Base-by-base conservation (phyloP, 2,888 invertebrate genomes). In the Tenthredo distinguenda region DNA sequence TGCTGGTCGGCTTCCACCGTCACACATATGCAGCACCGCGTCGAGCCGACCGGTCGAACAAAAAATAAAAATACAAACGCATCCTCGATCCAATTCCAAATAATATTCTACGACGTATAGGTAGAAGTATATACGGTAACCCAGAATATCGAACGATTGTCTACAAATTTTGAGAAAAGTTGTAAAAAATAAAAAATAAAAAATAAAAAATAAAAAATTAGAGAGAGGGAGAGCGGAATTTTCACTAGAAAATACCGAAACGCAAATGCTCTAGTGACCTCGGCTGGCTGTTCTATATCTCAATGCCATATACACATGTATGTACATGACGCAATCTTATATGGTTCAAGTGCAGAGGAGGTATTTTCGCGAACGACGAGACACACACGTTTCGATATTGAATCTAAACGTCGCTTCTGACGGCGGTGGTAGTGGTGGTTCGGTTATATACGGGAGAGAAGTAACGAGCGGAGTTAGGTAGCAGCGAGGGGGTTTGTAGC, bases 1-100 rank as follows among this genome's bases (percentile, higher is more conserved):
- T 83, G 83, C 83, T 83, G 83, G 68, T 81, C 81, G 83, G 83
- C 68, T 43, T 71, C 74, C 18, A 65, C 31, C 65, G 83, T 83
- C 83, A 83, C 83, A 83, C 68, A 47, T 9, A 47, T 68, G 83
- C 68, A 71, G 15, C 68, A 62, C 55, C 47, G 47, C 26, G 26
- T 55, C 79, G 58, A 62, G 12, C 76, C 76, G 76, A 47, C 76
- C 43, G 76, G 47, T 50, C 5, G 18, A 21, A 40, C 21, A 10
- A 37, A 37, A 34, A 18, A 58, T 0, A 34, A 1, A 10, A 47
- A 47, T 47, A 3, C 37, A 15, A 74, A 40, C 18, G 55, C 21
- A 43, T 74, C 43, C 15, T 9, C 40, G 72, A 74, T 74, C 4
- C 40, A 40, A 43, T 43, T 40, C 21, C 34, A 18, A 68, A 34